Conservation (phyloP, 2,888 invertebrate genomes). For the Cremastinae sp. region DNA sequence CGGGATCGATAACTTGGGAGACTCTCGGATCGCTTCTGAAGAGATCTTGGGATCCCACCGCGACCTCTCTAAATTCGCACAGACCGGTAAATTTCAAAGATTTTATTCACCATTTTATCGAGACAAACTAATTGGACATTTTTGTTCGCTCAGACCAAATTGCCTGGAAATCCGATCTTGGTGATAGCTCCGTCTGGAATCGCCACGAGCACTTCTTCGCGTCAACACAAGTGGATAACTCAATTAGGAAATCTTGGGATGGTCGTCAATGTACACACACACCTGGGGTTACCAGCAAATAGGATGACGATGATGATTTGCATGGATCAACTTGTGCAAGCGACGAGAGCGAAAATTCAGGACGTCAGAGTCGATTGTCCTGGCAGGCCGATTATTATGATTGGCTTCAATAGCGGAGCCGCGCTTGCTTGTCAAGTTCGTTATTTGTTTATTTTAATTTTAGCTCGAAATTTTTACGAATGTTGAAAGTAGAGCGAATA, state of each 20-base stretch:
- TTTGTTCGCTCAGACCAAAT: conserved; percentile 82
- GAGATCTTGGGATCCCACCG: conserved; percentile 88
- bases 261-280: conserved; percentile 84
- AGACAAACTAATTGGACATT: neutral
- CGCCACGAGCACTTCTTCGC: conserved; percentile 80
- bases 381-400: conserved; percentile 87
- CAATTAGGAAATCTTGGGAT: conserved; percentile 86
- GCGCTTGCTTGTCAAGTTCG: conserved; percentile 87
- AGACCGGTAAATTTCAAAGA: conserved; percentile 84
- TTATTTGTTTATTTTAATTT: too few relatives aligned
- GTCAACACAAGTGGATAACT: conserved; percentile 87
- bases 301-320: conserved; percentile 82
- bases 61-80: conserved; percentile 82
- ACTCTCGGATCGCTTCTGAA: conserved; percentile 85
- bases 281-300: conserved; percentile 78
- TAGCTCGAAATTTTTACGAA: too few relatives aligned
- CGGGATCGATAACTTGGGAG: conserved; percentile 83
- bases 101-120: too few relatives aligned
- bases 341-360: conserved; percentile 87
- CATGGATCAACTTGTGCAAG: conserved; percentile 85
- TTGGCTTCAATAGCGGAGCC: conserved; percentile 90
- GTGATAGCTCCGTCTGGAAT: conserved; percentile 84
- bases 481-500: too few relatives aligned
- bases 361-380: conserved; percentile 86
- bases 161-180: conserved; percentile 87